Base-by-base conservation (phyloP, 2,113 vertebrate genomes). In the Barbus barbus region DNA sequence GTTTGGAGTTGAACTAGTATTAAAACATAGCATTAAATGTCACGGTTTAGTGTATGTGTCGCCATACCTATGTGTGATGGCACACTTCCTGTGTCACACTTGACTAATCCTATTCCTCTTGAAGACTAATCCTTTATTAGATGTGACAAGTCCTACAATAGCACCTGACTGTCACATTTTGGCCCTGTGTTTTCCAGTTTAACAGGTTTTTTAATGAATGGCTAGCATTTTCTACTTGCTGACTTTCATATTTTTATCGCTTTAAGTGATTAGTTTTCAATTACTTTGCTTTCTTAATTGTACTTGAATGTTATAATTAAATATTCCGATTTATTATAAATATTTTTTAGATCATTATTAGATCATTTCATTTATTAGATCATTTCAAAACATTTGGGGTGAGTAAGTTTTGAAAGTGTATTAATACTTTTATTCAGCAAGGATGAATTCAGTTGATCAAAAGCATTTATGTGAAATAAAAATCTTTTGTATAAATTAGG, bases 51-150 rank as follows among this genome's bases (percentile, higher is more conserved):
- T n/a, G 53, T n/a, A 83, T 79, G 41, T 71, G 6, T 56, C 28
- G 7, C 46, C 46, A 38, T 77, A 81, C 61, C 26, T 60, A 56
- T 82, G 58, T 18, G 69, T 60, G 53, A 53, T 78, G 84, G 67
- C 78, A 73, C 28, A 67, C 75, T 82, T 82, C 56, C 78, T 85
- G 44, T 38, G 53, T 46, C 84, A 46, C 13, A 14, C 20, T n/a
- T 12, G 61, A 67, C 41, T 86, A 88, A 86, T 88, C 78, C 84
- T 63, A 26, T 88, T 48, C 53, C n/a, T 44, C 20, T 86, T 53
- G 48, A 81, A 74, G 65, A 60, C 72, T 89, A 85, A 87, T 89
- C 85, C 71, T 81, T 65, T 28, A 85, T 84, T 83, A 87, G 63
- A 58, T 72, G 63, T 41, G 61, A 84, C 76, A 65, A 80, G 58